phyloP scores from a whole-genome alignment of 2,113 vertebrate species.

The Dendrocopos noguchii region DNA sequence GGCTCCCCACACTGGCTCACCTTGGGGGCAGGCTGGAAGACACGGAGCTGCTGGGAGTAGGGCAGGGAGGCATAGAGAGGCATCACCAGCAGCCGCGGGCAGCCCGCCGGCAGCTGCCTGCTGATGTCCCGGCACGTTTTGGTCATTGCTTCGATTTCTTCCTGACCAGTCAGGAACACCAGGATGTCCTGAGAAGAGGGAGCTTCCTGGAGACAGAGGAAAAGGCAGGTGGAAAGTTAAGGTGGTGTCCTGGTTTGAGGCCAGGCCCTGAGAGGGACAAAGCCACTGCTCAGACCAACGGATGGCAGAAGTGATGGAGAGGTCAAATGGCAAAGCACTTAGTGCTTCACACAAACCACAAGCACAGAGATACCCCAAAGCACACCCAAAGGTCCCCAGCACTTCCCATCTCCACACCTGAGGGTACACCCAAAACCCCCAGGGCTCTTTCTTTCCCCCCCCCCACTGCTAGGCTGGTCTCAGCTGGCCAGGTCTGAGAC shows the following conservation, averaged over 20 bases:
- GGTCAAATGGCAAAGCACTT: too few species aligned
- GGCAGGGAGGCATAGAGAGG: slow-evolving; percentile 95
- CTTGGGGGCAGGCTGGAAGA: slow-evolving; percentile 90
- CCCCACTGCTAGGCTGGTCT: too few species aligned
- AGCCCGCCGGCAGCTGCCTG: slow-evolving; percentile 89
- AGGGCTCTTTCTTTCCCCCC: too few species aligned
- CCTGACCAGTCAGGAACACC: slow-evolving; percentile 97
- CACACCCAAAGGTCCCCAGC: too few species aligned
- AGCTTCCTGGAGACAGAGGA: slow-evolving; percentile 77
- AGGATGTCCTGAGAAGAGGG: slow-evolving; percentile 90
- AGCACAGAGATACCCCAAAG: too few species aligned
- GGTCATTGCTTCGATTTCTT: slow-evolving; percentile 96
- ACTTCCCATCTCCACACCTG: too few species aligned
- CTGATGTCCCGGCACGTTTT: slow-evolving; percentile 92
- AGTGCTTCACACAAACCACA: too few species aligned
- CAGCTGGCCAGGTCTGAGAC: too few species aligned
- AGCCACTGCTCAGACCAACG: too few species aligned
- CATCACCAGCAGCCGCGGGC: slow-evolving; percentile 84
- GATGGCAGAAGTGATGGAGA: too few species aligned
- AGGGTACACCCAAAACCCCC: too few species aligned
- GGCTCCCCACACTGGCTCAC: slow-evolving; percentile 59
- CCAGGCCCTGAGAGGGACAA: too few species aligned
- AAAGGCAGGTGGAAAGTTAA: not conserved
- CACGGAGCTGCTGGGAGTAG: slow-evolving; percentile 88
- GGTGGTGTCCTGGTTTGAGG: not conserved